These are phyloP conservation scores for Serripes groenlandicus DNA, from an alignment of 2,888 invertebrate genomes.

Conservation along the genomic window DNA sequence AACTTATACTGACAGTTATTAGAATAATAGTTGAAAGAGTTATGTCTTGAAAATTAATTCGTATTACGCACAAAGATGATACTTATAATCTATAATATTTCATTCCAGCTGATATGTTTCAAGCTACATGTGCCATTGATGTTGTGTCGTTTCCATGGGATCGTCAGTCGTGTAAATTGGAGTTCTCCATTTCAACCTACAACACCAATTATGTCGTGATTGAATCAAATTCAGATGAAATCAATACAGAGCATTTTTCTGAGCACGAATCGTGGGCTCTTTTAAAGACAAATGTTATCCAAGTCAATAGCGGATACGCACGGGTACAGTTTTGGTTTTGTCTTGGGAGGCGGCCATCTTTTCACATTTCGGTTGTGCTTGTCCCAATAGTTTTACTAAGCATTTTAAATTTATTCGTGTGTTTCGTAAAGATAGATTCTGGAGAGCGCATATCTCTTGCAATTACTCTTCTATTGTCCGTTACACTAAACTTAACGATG, in stretches of 20 bases:
- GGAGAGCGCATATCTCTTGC: constrained; percentile 50
- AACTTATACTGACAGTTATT: too few species aligned
- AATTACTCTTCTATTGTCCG: constrained; percentile 34
- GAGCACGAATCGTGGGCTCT: not conserved
- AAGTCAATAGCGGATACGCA: not conserved
- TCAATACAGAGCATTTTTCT: not conserved
- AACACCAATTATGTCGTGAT: not conserved
- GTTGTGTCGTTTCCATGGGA: constrained; percentile 52
- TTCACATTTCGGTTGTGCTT: constrained; percentile 32
- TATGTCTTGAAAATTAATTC: too few species aligned
- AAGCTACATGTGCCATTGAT: constrained; percentile 37
- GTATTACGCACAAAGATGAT: too few species aligned
- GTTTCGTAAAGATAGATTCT: constrained; percentile 31
- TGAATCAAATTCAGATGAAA: not conserved
- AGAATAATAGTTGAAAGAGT: too few species aligned
- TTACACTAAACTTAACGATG: constrained; percentile 33
- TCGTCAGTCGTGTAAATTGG: constrained; percentile 25
- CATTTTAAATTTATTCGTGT: constrained; percentile 39
- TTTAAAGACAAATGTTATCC: not conserved
- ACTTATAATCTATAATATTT: too few species aligned
- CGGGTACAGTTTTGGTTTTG: constrained; percentile 18
- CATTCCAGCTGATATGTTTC: constrained; percentile 44
- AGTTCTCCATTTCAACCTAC: constrained; percentile 34
- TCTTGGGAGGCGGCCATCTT: constrained; percentile 29
- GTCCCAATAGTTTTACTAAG: constrained; percentile 32